These are phyloP conservation scores for Argopecten irradians DNA, from an alignment of 1,140 invertebrate genomes.

Conservation along the genomic window DNA sequence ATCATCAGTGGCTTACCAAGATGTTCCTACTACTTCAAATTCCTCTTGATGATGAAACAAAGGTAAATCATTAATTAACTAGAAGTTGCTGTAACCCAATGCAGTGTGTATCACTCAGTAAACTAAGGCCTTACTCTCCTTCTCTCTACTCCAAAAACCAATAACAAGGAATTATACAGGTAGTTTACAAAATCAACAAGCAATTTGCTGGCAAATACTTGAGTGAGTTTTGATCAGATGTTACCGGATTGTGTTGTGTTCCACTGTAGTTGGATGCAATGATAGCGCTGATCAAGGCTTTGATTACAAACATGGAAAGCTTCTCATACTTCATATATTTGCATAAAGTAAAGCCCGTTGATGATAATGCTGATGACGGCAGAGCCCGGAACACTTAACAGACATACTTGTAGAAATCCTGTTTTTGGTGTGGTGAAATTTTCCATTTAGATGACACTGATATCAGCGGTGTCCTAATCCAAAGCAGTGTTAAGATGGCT, in stretches of 20 bases:
- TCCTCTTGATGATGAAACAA: not conserved
- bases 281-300: not conserved
- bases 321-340: not conserved
- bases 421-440: not conserved
- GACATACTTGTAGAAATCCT: not conserved
- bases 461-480: not conserved
- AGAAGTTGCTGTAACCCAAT: not conserved
- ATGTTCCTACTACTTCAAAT: slow-evolving; percentile 1
- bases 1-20: not conserved
- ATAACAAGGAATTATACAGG: not conserved
- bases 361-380: not conserved
- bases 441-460: not conserved
- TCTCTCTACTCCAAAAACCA: not conserved
- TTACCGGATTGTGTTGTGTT: not conserved
- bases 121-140: not conserved
- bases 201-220: not conserved
- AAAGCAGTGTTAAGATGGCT: not conserved
- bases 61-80: slow-evolving; percentile 12
- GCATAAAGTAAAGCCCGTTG: not conserved
- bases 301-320: not conserved
- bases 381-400: not conserved
- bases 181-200: slow-evolving; percentile 18
- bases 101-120: not conserved
- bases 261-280: not conserved
- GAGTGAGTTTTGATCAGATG: slow-evolving; percentile 20